Conservation (phyloP, 1,140 invertebrate species). For the Heterodera carotae region DNA sequence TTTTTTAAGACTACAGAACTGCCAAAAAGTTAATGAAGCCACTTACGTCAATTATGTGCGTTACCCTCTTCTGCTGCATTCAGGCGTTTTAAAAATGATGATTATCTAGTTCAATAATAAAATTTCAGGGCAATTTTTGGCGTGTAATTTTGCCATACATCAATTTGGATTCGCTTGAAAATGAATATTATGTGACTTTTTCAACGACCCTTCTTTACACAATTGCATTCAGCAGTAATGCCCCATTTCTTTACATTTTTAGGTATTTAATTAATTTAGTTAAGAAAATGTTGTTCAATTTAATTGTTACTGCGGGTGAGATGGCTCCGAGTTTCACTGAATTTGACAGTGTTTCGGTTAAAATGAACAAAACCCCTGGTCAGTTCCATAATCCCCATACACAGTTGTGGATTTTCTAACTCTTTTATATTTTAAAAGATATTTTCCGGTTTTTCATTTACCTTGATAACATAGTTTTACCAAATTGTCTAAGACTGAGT, state of each 20-base stretch:
- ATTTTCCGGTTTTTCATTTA: no score
- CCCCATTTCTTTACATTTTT: constrained; percentile 19
- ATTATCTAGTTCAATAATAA: background rate
- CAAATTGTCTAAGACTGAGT: no score
- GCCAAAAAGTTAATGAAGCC: background rate
- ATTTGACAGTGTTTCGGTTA: no score
- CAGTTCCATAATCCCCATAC: no score
- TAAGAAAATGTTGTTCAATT: no score
- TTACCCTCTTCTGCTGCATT: constrained; percentile 16
- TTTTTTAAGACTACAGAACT: background rate
- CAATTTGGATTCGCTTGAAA: constrained; percentile 10
- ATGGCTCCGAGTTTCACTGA: no score
- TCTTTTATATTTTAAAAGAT: no score
- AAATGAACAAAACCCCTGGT: no score
- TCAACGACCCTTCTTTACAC: constrained; percentile 6
- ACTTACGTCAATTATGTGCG: constrained; percentile 6
- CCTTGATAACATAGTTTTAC: no score
- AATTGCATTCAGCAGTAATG: constrained; percentile 19
- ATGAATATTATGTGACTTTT: constrained; percentile 18
- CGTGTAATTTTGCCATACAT: constrained; percentile 13
- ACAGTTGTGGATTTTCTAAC: no score
- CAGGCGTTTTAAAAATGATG: background rate
- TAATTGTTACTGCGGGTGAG: no score
- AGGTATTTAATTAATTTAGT: constrained; percentile 20
- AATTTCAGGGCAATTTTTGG: constrained; percentile 17